Evolutionary conservation across 2,113 vertebrate genomes (phyloP).

Genomic region (Dermatemys mawii): DNA sequence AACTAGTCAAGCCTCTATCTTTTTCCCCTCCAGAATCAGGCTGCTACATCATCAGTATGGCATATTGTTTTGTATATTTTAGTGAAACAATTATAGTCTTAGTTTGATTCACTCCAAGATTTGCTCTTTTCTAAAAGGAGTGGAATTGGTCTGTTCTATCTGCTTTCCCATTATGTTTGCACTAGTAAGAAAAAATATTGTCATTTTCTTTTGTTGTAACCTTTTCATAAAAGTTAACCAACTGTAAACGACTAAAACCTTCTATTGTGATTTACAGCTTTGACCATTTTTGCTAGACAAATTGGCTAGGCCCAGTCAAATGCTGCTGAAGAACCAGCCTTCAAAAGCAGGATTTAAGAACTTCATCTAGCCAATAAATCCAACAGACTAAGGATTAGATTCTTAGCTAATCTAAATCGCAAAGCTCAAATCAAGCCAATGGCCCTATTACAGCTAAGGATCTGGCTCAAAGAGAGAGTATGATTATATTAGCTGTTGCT

Average conservation of each 20-base stretch:
- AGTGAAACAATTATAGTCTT: background rate
- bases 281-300: fast-evolving
- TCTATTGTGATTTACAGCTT: background rate
- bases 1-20: background rate
- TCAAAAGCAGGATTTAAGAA: background rate
- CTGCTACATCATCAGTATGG: background rate
- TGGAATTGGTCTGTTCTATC: background rate
- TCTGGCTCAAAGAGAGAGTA: background rate
- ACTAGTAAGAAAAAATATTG: background rate
- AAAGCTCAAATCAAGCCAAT: background rate
- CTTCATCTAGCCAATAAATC: background rate
- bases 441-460: background rate
- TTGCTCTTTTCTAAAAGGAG: background rate
- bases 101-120: background rate
- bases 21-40: background rate
- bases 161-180: background rate
- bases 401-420: background rate
- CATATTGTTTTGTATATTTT: background rate
- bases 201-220: background rate
- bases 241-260: background rate
- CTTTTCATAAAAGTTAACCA: background rate
- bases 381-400: background rate
- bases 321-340: background rate
- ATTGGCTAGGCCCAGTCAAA: background rate
- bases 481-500: background rate